phyloP scores from a whole-genome alignment of 2,888 invertebrate species.

The Bembecia ichneumoniformis region DNA sequence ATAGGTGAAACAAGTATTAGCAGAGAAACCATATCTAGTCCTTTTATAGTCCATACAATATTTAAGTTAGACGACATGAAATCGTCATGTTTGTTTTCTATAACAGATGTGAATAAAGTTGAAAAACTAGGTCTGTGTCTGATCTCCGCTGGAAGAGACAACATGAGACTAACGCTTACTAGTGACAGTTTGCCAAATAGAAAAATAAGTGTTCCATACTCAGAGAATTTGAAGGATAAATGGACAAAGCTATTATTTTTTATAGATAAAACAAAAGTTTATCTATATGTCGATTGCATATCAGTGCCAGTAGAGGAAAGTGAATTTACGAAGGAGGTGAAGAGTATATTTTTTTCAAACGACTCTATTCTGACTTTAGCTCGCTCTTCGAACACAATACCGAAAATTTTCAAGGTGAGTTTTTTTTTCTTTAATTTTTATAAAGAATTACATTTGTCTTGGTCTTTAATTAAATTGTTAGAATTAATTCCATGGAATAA shows the following conservation, averaged over 20 bases:
- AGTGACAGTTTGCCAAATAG: conserved; percentile 5
- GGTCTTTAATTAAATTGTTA: no score
- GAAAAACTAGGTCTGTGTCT: conserved; percentile 27
- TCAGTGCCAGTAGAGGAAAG: conserved; percentile 4
- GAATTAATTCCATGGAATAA: no score
- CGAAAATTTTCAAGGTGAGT: conserved; percentile 12
- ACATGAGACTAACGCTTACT: conserved; percentile 15
- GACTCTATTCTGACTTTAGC: conserved; percentile 8
- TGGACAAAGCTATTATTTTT: conserved; percentile 22
- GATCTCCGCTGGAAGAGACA: conserved; percentile 5
- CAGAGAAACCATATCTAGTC: conserved; percentile 17
- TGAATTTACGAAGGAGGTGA: not conserved
- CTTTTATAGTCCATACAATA: conserved; percentile 32
- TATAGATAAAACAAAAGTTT: conserved; percentile 15
- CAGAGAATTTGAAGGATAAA: conserved; percentile 1
- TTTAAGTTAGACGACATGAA: conserved; percentile 23
- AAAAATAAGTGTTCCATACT: not conserved
- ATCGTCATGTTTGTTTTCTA: conserved; percentile 35
- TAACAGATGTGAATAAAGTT: conserved; percentile 17
- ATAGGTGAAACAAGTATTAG: conserved; percentile 12
- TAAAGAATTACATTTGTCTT: no score
- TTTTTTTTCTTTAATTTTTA: no score
- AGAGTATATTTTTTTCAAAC: conserved; percentile 8
- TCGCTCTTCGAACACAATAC: conserved; percentile 3
- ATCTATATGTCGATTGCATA: conserved; percentile 15